Conservation (phyloP, 2,113 vertebrate species). For the Petroica traversi region DNA sequence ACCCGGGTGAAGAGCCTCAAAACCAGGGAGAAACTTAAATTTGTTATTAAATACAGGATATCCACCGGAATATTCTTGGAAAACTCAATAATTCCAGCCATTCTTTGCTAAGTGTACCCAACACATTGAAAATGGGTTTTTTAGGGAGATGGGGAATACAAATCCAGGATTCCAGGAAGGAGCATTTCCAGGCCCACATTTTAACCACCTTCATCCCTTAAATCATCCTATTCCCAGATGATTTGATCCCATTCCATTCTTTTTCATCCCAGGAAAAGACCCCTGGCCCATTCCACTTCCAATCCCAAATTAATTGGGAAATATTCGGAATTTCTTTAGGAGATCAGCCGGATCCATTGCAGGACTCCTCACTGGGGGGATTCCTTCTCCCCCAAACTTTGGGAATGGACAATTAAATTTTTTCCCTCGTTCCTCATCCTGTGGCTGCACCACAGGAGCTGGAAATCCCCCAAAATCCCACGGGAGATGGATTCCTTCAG, state of each 20-base stretch:
- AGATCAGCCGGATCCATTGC: accelerated
- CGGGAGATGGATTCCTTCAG: not conserved
- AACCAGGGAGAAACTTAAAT: not conserved
- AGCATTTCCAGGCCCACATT: not conserved
- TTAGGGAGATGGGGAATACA: not conserved
- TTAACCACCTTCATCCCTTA: not conserved
- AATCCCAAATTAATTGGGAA: not conserved
- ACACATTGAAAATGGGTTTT: not conserved
- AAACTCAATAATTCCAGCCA: not conserved
- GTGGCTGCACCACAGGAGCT: not conserved
- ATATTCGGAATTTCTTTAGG: not conserved
- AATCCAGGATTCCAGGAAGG: not conserved
- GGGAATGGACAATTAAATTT: not conserved
- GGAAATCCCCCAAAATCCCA: not conserved
- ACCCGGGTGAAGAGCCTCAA: not conserved
- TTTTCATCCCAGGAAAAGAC: not conserved
- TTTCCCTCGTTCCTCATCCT: not conserved
- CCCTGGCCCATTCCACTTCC: not conserved
- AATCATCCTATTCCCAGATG: not conserved
- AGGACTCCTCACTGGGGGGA: accelerated
- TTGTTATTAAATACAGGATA: not conserved
- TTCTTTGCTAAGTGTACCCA: not conserved
- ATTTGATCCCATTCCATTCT: not conserved
- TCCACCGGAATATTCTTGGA: not conserved
- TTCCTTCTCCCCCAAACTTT: not conserved